These are phyloP conservation scores for Drosophila melanocephala DNA, from an alignment of 2,888 invertebrate species.

Conservation along the genomic window DNA sequence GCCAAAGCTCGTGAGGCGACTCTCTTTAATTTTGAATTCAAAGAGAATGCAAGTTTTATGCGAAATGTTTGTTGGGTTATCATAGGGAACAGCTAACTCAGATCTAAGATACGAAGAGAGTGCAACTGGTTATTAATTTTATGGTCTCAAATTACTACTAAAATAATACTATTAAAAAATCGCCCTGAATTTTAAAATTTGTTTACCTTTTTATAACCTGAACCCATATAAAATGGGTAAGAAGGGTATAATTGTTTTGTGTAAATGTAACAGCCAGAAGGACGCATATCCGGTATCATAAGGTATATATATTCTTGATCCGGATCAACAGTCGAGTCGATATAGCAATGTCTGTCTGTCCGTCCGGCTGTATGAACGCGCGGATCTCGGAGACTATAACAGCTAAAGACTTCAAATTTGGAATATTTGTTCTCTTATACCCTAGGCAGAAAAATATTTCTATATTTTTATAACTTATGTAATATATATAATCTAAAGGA, in stretches of 20 bases:
- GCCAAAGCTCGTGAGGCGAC: slow-evolving; percentile 7
- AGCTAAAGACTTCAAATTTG: no score
- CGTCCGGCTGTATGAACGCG: no score
- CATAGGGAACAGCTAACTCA: neutral
- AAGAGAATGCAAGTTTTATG: neutral
- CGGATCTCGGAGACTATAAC: neutral
- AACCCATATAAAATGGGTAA: neutral
- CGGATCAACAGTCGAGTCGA: neutral
- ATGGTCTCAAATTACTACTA: neutral
- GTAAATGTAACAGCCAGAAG: neutral
- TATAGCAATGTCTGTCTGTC: neutral
- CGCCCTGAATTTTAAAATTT: neutral
- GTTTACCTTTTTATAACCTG: neutral
- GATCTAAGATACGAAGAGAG: neutral
- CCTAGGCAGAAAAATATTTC: neutral
- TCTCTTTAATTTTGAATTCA: slow-evolving; percentile 8
- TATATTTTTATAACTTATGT: neutral
- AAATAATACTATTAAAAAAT: neutral
- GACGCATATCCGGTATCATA: neutral
- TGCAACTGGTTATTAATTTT: neutral
- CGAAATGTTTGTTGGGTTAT: slow-evolving; percentile 27
- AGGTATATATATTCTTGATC: neutral
- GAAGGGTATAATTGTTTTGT: no score
- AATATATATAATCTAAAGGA: neutral
- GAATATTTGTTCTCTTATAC: neutral